Percentiles rank a stretch among this genome's conserved stretches.
Conservation (phyloP, 1,140 invertebrate genomes). For the Lepidurus arcticus region DNA sequence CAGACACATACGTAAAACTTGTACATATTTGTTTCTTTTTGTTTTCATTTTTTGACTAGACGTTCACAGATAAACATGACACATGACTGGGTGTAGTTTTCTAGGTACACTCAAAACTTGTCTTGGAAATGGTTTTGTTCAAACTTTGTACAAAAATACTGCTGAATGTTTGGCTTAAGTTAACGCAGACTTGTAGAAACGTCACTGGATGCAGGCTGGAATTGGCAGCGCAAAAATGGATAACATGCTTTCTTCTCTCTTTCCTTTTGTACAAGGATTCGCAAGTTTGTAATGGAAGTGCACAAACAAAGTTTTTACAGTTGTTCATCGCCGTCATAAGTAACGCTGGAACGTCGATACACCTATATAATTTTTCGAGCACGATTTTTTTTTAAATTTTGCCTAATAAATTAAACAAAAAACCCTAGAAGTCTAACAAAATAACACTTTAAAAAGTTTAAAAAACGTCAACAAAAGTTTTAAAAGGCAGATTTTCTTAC, state of each 20-base stretch:
- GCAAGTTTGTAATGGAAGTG: conserved; percentile 9
- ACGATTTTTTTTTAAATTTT: neutral
- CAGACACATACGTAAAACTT: conserved; percentile 2
- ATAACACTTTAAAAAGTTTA: too few relatives aligned
- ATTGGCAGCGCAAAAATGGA: neutral
- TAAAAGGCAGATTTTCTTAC: neutral
- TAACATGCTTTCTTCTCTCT: neutral
- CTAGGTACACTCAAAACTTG: neutral
- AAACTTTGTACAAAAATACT: conserved; percentile 15
- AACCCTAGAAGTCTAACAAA: neutral
- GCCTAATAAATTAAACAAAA: neutral
- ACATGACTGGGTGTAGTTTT: neutral
- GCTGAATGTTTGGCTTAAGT: neutral
- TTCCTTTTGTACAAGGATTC: neutral
- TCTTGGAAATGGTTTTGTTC: neutral
- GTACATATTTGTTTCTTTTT: neutral
- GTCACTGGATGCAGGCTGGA: neutral
- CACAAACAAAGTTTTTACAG: conserved; percentile 25
- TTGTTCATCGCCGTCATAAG: conserved; percentile 33
- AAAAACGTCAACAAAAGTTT: neutral
- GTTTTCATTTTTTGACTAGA: neutral
- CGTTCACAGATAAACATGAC: neutral
- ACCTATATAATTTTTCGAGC: conserved; percentile 12
- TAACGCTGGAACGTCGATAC: conserved; percentile 30
- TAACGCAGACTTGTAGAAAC: neutral